Evolutionary conservation across 1,140 invertebrate species (phyloP).

Genomic region (Gyrodactylus salaris): DNA sequence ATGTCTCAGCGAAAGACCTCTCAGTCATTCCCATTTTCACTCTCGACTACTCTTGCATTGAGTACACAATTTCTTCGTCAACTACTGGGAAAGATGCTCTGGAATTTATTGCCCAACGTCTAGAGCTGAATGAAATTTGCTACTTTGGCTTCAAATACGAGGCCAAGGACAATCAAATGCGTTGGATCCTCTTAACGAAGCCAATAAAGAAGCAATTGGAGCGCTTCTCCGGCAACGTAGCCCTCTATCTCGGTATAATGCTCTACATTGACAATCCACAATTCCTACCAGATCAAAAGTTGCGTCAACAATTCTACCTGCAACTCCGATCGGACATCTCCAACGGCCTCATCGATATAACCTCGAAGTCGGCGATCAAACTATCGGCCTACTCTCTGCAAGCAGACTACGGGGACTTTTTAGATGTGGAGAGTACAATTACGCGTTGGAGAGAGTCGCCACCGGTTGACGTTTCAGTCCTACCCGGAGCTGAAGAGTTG

Average conservation of each 20-base stretch:
- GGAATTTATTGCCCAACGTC: not conserved
- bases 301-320: not conserved
- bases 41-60: not conserved
- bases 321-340: not conserved
- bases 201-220: not conserved
- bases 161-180: not conserved
- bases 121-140: not conserved
- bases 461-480: not conserved
- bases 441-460: not conserved
- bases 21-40: not conserved
- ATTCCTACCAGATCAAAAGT: not conserved
- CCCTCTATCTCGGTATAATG: not conserved
- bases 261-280: not conserved
- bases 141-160: not conserved
- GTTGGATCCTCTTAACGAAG: not conserved
- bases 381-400: not conserved
- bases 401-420: not conserved
- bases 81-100: not conserved
- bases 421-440: not conserved
- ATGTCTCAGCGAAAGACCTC: not conserved
- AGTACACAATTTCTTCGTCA: not conserved
- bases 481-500: not conserved
- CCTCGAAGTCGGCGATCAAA: not conserved
- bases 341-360: not conserved
- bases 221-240: not conserved